phyloP scores from a whole-genome alignment of 2,888 invertebrate genomes.

The Rhingia campestris region DNA sequence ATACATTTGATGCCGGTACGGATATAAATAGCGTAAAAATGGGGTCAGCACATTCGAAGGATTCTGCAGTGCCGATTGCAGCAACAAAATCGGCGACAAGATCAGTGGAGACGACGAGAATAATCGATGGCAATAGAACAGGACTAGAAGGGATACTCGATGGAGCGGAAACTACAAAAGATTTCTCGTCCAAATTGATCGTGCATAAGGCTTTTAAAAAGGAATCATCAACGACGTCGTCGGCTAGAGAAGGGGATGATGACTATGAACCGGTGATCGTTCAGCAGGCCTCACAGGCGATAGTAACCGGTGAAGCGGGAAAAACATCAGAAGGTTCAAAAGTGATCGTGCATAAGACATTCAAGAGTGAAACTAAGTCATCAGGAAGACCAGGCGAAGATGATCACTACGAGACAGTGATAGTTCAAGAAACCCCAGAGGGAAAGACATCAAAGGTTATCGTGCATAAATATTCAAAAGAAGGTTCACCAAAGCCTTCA shows the following conservation, averaged over 20 bases:
- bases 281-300: too few species aligned
- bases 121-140: slow-evolving; percentile 9
- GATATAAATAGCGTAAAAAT: slow-evolving; percentile 76
- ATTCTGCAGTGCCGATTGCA: slow-evolving; percentile 67
- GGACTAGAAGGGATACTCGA: slow-evolving; percentile 13
- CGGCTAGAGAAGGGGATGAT: background rate
- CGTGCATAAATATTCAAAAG: slow-evolving; percentile 5
- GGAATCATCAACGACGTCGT: background rate
- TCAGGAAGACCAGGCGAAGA: background rate
- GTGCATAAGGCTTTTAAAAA: slow-evolving; percentile 11
- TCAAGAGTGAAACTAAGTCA: background rate
- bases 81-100: slow-evolving; percentile 33
- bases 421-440: background rate
- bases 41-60: slow-evolving; percentile 61
- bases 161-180: slow-evolving; percentile 1
- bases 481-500: background rate
- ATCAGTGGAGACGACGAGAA: slow-evolving; percentile 49
- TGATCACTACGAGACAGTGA: background rate
- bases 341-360: background rate
- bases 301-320: background rate
- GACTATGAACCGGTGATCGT: background rate
- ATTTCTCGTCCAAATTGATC: slow-evolving; percentile 23
- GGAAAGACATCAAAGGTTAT: slow-evolving; percentile 20
- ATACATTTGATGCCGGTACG: slow-evolving; percentile 71
- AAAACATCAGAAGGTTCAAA: background rate